phyloP scores from a whole-genome alignment of 30 jellyfish, hydroid and myxozoan genomes.

The Sanderia malayensis region DNA sequence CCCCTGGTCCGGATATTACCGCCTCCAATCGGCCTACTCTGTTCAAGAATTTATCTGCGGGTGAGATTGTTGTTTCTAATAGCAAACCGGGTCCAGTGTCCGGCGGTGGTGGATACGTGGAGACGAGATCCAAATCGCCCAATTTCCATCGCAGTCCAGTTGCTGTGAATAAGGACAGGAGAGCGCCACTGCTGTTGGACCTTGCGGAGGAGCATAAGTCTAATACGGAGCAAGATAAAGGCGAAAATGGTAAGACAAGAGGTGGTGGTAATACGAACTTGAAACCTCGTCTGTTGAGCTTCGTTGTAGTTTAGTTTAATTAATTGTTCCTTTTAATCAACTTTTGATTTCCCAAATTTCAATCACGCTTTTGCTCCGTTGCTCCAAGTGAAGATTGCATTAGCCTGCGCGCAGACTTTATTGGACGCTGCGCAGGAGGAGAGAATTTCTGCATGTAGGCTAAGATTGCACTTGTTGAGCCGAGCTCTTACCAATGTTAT shows the following conservation, averaged over 20 bases:
- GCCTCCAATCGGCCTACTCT: constrained; percentile 1
- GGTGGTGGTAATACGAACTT: too few relatives aligned
- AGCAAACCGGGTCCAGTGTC: background rate
- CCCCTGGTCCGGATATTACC: background rate
- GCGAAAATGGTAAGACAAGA: background rate
- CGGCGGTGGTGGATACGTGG: background rate
- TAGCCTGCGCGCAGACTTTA: too few relatives aligned
- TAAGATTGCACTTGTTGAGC: too few relatives aligned
- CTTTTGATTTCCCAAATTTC: too few relatives aligned
- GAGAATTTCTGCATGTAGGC: too few relatives aligned
- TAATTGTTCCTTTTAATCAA: too few relatives aligned
- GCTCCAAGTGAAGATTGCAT: too few relatives aligned
- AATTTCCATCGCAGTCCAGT: background rate
- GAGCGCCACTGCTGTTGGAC: background rate
- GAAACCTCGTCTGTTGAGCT: too few relatives aligned
- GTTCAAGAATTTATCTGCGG: constrained; percentile 8
- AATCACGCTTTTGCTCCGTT: too few relatives aligned
- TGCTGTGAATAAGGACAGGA: background rate
- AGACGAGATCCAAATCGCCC: background rate
- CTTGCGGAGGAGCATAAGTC: background rate
- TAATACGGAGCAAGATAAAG: background rate
- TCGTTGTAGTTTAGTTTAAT: too few relatives aligned
- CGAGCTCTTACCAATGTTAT: too few relatives aligned
- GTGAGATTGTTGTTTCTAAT: background rate
- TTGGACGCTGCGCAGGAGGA: too few relatives aligned